A percentile compares a stretch with the other conserved stretches of the same genome.
These are phyloP conservation scores for Aspidiotus destructor DNA, from an alignment of 2,888 invertebrate species.

Conservation along the genomic window DNA sequence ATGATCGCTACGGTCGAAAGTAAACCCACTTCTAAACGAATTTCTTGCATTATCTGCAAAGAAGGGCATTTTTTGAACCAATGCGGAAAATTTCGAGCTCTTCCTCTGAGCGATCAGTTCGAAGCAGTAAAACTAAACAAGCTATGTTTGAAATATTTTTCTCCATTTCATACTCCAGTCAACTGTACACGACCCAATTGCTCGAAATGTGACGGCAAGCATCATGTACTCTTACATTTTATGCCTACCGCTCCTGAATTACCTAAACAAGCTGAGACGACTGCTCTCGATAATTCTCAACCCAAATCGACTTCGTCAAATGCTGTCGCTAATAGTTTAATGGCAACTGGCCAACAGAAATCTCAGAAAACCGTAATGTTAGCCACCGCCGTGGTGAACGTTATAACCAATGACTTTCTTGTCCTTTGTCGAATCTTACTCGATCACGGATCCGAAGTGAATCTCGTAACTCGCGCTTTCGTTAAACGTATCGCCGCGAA, in stretches of 20 bases:
- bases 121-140: too few relatives aligned
- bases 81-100: too few relatives aligned
- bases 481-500: neutral
- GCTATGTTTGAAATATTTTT: too few relatives aligned
- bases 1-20: too few relatives aligned
- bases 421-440: neutral
- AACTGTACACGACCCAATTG: neutral
- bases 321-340: neutral
- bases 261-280: neutral
- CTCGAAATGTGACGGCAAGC: constrained; percentile 6
- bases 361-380: neutral
- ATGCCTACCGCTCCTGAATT: neutral
- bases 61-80: too few relatives aligned
- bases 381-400: too few relatives aligned
- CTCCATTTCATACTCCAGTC: too few relatives aligned
- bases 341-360: neutral
- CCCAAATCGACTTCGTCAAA: neutral
- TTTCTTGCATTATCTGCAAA: too few relatives aligned
- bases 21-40: too few relatives aligned
- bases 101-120: too few relatives aligned
- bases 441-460: neutral
- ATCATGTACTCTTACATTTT: neutral
- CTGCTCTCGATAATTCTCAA: neutral
- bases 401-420: too few relatives aligned
- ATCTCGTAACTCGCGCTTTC: neutral